Percentiles rank a stretch among this genome's conserved stretches.
phyloP scores from a whole-genome alignment of 2,797 vertebrate species.

The Rhynchotus rufescens region DNA sequence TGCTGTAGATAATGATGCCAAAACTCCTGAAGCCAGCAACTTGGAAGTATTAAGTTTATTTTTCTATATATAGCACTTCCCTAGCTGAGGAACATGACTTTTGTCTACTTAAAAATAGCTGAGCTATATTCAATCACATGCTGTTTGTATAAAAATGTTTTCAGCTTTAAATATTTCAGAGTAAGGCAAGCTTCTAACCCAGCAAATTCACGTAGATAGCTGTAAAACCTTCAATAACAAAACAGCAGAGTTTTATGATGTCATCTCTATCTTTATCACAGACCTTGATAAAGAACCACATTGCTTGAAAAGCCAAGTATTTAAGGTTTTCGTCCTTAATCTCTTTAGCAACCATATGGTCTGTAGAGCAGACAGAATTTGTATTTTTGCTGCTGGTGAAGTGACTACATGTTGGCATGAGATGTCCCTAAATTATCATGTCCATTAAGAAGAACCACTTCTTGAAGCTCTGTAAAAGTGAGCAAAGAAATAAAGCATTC shows the following conservation, averaged over 20 bases:
- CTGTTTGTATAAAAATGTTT: background rate
- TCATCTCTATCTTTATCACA: slow-evolving; percentile 31
- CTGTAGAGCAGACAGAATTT: background rate
- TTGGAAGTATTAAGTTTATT: slow-evolving; percentile 20
- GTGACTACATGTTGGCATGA: background rate
- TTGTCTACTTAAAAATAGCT: background rate
- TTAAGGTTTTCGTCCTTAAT: background rate
- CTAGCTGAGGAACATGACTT: background rate
- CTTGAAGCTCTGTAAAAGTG: background rate
- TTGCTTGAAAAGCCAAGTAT: background rate
- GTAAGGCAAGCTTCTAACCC: background rate
- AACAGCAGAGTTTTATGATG: background rate
- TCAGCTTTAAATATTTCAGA: background rate
- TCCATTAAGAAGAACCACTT: background rate
- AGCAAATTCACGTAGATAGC: background rate
- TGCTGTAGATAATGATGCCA: background rate
- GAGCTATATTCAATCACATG: background rate
- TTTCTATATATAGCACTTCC: slow-evolving; percentile 24
- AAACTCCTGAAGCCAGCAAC: background rate
- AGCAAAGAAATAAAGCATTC: background rate
- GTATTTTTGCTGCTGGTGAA: background rate
- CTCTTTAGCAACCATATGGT: background rate
- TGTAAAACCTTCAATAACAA: background rate
- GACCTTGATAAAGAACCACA: slow-evolving; percentile 1
- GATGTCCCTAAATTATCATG: background rate